phyloP scores from a whole-genome alignment of 2,113 vertebrate genomes.

The Heterocephalus glaber region DNA sequence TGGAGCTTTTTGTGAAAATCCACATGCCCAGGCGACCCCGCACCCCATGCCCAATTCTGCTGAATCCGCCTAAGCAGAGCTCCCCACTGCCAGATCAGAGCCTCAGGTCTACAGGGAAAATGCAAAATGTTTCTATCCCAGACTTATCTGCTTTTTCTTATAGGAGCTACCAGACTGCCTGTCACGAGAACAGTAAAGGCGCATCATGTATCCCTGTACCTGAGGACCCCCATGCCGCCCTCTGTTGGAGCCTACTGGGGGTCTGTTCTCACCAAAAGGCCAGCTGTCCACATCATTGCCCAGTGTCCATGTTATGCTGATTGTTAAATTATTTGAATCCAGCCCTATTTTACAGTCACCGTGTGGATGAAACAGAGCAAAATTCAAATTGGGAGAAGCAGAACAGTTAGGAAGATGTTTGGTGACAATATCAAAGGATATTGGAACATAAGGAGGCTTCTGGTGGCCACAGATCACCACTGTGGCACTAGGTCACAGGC shows the following conservation, averaged over 20 bases:
- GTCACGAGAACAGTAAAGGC: no score
- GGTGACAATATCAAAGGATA: not conserved
- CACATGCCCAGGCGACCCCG: not conserved
- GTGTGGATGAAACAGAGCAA: not conserved
- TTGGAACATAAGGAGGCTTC: not conserved
- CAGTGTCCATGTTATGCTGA: not conserved
- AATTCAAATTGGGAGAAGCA: not conserved
- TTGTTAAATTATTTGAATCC: not conserved
- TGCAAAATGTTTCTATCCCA: not conserved
- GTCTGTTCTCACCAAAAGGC: not conserved
- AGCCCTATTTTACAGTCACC: not conserved
- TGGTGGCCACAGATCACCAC: not conserved
- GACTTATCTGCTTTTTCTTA: not conserved
- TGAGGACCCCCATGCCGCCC: not conserved
- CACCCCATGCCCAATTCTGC: rapidly evolving
- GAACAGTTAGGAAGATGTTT: not conserved
- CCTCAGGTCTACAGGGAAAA: not conserved
- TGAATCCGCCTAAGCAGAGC: not conserved
- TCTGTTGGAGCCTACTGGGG: no score
- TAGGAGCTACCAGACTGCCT: not conserved
- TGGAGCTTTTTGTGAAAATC: not conserved
- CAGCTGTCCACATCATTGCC: not conserved
- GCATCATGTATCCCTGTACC: no score
- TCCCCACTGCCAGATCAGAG: not conserved
- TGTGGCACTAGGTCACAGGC: not conserved